Percentiles rank a stretch among this genome's conserved stretches.
Evolutionary conservation across 2,888 invertebrate genomes (phyloP).

Genomic region (Electrophaes corylata): DNA sequence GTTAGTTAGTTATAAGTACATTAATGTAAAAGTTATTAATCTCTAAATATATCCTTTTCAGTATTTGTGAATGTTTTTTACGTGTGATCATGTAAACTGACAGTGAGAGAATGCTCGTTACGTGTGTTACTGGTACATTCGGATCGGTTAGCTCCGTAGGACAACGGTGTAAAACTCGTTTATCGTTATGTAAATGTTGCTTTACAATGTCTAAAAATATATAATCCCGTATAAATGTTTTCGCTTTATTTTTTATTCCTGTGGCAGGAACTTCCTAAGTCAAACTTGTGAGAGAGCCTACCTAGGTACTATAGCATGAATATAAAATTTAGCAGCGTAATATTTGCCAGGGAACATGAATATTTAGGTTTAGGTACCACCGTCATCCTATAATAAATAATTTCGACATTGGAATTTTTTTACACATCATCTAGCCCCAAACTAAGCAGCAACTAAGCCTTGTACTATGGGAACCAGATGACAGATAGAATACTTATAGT

Average conservation of each 20-base stretch:
- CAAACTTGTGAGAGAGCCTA: too few species aligned
- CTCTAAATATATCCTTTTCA: constrained; percentile 78
- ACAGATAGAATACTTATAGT: too few species aligned
- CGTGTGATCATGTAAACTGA: constrained; percentile 64
- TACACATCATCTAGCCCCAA: too few species aligned
- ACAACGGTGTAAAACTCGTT: constrained; percentile 73
- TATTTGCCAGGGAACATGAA: too few species aligned
- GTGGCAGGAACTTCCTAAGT: too few species aligned
- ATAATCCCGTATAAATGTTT: constrained; percentile 78
- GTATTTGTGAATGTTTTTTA: constrained; percentile 80
- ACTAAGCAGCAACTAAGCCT: too few species aligned
- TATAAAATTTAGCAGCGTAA: too few species aligned
- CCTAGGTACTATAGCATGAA: too few species aligned
- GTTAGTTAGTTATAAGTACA: constrained; percentile 82
- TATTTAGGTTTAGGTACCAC: too few species aligned
- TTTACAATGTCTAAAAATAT: constrained; percentile 85
- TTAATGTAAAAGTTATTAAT: constrained; percentile 82
- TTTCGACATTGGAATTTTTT: too few species aligned
- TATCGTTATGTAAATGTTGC: constrained; percentile 84
- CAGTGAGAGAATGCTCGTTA: constrained; percentile 61
- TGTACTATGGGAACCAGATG: too few species aligned
- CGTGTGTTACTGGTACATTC: constrained; percentile 82
- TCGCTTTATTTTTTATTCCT: constrained; percentile 63
- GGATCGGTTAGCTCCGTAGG: constrained; percentile 74
- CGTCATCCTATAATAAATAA: too few species aligned